A percentile compares a stretch with the other conserved stretches of the same genome.
phyloP scores from a whole-genome alignment of 2,113 vertebrate genomes.

The Poeciliopsis occidentalis region DNA sequence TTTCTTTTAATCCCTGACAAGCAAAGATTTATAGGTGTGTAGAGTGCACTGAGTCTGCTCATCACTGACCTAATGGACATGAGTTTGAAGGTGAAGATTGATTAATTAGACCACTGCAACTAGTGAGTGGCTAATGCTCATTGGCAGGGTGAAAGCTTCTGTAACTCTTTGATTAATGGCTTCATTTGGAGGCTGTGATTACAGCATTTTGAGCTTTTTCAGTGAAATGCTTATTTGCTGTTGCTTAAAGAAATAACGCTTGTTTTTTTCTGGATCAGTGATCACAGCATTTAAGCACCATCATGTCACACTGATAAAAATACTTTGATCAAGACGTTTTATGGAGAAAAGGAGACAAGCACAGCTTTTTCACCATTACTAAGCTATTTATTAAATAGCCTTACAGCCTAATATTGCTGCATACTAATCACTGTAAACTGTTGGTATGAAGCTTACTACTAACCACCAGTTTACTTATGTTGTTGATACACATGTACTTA shows the following conservation, averaged over 20 bases:
- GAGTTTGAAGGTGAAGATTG: conserved; percentile 72
- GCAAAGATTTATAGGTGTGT: conserved; percentile 55
- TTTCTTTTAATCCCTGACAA: conserved; percentile 56
- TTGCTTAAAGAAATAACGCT: conserved; percentile 32
- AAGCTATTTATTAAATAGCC: too few species aligned
- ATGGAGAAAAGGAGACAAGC: too few species aligned
- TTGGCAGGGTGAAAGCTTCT: conserved; percentile 76
- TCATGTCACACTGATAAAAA: too few species aligned
- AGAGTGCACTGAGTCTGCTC: conserved; percentile 59
- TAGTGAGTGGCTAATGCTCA: conserved; percentile 81
- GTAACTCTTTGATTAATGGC: conserved; percentile 76
- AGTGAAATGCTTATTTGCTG: conserved; percentile 55
- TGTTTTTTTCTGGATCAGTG: not conserved
- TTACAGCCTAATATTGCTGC: too few species aligned
- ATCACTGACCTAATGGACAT: conserved; percentile 71
- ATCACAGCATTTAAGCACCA: too few species aligned
- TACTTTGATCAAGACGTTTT: too few species aligned
- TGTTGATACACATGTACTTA: too few species aligned
- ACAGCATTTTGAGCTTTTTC: conserved; percentile 53
- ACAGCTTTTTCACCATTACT: too few species aligned
- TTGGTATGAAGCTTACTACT: too few species aligned
- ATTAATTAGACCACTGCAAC: conserved; percentile 82
- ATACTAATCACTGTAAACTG: too few species aligned
- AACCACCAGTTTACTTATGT: too few species aligned
- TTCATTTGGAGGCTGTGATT: conserved; percentile 74